Conservation (phyloP, 2,888 invertebrate species). For the Volucella inanis region DNA sequence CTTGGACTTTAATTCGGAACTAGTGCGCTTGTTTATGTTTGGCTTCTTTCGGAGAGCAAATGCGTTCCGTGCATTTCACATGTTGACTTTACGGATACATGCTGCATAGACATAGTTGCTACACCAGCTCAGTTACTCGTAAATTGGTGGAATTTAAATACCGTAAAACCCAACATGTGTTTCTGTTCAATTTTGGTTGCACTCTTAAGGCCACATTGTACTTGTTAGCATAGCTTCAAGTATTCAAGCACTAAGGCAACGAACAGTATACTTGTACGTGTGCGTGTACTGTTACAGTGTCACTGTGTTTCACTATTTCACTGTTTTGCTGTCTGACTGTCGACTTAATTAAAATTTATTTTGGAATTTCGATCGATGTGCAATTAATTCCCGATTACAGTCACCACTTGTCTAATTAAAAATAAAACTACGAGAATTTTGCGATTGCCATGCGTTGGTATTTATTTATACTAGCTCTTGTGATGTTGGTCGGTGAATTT, state of each 20-base stretch:
- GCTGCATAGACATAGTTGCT: constrained; percentile 20
- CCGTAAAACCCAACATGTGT: constrained; percentile 70
- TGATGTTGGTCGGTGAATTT: constrained; percentile 32
- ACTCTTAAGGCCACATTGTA: constrained; percentile 64
- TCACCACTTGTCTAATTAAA: constrained; percentile 75
- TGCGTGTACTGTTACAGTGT: not conserved
- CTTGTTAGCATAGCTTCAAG: constrained; percentile 40
- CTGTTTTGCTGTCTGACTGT: constrained; percentile 58
- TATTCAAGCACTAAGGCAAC: not conserved
- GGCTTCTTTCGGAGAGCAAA: constrained; percentile 17
- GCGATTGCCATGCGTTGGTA: constrained; percentile 45
- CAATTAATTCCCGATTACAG: constrained; percentile 75
- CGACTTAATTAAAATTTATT: constrained; percentile 75
- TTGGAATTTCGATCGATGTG: constrained; percentile 75
- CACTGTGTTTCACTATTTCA: constrained; percentile 28
- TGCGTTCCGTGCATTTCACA: constrained; percentile 46
- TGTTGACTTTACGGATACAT: constrained; percentile 1
- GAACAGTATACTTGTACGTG: too few relatives aligned
- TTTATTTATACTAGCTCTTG: constrained; percentile 10
- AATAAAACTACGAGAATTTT: constrained; percentile 62
- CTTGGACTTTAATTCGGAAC: constrained; percentile 6
- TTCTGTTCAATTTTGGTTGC: constrained; percentile 67
- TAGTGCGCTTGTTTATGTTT: constrained; percentile 38
- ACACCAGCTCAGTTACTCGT: constrained; percentile 24
- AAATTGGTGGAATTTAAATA: constrained; percentile 61